Conservation (phyloP, 2,888 invertebrate species). For the Antheraea yamamai region DNA sequence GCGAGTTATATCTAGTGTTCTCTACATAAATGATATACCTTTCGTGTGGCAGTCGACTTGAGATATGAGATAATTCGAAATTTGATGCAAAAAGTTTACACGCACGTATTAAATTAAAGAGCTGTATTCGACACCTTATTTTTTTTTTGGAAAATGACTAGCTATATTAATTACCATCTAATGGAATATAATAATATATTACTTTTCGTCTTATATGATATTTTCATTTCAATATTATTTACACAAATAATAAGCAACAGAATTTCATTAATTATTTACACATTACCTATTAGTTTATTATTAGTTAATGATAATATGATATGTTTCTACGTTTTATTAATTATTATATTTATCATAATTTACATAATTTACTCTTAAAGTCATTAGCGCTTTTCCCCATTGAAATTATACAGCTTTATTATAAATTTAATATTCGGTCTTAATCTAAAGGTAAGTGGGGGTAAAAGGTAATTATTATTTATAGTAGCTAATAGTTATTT, state of each 20-base stretch:
- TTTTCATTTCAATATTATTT: background rate
- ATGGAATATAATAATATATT: background rate
- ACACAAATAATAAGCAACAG: background rate
- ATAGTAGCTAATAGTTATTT: background rate
- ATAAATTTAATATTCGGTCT: conserved; percentile 20
- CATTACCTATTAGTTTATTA: background rate
- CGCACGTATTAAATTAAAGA: background rate
- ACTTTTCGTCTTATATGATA: background rate
- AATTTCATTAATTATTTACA: conserved; percentile 7
- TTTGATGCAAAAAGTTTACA: background rate
- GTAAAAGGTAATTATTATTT: background rate
- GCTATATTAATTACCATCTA: background rate
- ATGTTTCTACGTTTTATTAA: conserved; percentile 53
- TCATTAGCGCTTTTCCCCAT: conserved; percentile 81
- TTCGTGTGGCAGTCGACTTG: background rate
- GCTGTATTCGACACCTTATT: background rate
- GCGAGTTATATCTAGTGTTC: background rate
- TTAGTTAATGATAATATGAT: conserved; percentile 41
- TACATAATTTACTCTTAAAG: conserved; percentile 47
- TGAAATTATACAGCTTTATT: conserved; percentile 31
- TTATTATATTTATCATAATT: conserved; percentile 36
- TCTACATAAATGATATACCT: background rate
- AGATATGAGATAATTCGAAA: background rate
- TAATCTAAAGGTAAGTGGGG: background rate
- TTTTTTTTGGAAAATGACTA: background rate